Evolutionary conservation across 2,797 vertebrate species (phyloP).

Genomic region (Argya squamiceps): DNA sequence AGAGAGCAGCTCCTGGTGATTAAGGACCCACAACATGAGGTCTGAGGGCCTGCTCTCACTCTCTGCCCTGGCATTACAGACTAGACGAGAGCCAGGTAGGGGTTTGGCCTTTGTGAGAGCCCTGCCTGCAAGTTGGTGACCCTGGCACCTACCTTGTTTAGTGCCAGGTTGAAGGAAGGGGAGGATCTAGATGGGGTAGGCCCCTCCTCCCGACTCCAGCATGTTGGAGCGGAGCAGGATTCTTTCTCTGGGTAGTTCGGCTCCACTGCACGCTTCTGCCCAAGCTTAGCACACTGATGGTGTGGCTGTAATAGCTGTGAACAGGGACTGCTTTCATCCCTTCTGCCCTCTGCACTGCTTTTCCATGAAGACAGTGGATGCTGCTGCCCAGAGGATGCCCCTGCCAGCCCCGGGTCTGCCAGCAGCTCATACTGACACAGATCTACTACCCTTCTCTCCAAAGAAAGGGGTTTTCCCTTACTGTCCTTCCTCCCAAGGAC

Average conservation of each 20-base stretch:
- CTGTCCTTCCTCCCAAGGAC: conserved; percentile 50
- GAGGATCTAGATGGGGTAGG: conserved; percentile 58
- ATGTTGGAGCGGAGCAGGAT: conserved; percentile 58
- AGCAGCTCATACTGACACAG: conserved; percentile 57
- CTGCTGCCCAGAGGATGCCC: conserved; percentile 54
- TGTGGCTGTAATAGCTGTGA: conserved; percentile 13
- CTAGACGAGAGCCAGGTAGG: neutral
- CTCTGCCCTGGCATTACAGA: neutral
- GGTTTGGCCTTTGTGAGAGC: neutral
- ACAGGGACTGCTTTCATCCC: conserved; percentile 35
- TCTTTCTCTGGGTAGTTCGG: conserved; percentile 52
- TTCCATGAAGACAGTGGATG: conserved; percentile 55
- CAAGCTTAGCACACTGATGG: conserved; percentile 30
- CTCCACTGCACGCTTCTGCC: conserved; percentile 48
- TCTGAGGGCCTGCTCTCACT: neutral
- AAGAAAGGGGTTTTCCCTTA: conserved; percentile 47
- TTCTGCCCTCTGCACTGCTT: conserved; percentile 54
- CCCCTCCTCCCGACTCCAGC: conserved; percentile 59
- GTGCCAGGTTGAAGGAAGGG: conserved; percentile 59
- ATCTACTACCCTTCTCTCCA: conserved; percentile 61
- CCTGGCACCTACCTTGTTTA: conserved; percentile 70
- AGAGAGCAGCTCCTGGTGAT: neutral
- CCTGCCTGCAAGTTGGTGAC: neutral
- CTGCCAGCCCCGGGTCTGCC: conserved; percentile 44
- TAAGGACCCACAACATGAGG: neutral